Evolutionary conservation across 1,140 invertebrate species (phyloP), one percentile per base, ranked within the genome.

Genomic region (Hyposmocoma kahamanoa): DNA sequence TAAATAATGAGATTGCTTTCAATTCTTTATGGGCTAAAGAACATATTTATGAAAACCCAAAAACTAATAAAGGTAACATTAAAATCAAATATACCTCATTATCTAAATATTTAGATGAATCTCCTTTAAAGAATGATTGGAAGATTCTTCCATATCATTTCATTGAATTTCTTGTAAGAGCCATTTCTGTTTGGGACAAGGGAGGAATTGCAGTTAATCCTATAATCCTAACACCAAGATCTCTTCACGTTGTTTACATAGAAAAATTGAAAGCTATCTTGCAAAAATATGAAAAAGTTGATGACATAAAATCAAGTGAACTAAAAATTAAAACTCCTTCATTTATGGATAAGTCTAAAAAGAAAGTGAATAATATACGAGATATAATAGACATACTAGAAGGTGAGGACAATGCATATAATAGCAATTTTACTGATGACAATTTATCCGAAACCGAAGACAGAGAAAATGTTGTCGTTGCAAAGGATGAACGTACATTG

Each of bases 131-230:
- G 34, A 67, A 72, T 32, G 50, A 62, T 47, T 82, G 76, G 72
- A 62, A 56, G 22, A 47, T 56, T 26, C 43, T 83, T 1, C 71
- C 77, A 8, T 3, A 53, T 30, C 53, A 76, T 24, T 68, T 79
- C 32, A 53, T 72, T 22, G 59, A 67, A 42, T 85, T 85, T 66
- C 60, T 84, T 22, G 48, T 66, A 20, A 59, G 75, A 42, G 65
- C 72, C 44, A 22, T 80, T 34, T 66, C 79, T 15, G 69, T 85
- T 47, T 85, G 79, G 82, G 68, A 85, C 26, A 80, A 70, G 56
- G 79, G 82, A 26, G 82, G 82, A 2, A 65, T 85, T 43, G 67
- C 69, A 15, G 68, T 85, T 20, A 67, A 79, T 54, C 76, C 82
- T 22, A 28, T 54, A 20, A 60, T 84, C 45, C 56, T 84, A 19